These are phyloP conservation scores for Thumatha senex DNA, from an alignment of 2,888 invertebrate species.

Conservation along the genomic window DNA sequence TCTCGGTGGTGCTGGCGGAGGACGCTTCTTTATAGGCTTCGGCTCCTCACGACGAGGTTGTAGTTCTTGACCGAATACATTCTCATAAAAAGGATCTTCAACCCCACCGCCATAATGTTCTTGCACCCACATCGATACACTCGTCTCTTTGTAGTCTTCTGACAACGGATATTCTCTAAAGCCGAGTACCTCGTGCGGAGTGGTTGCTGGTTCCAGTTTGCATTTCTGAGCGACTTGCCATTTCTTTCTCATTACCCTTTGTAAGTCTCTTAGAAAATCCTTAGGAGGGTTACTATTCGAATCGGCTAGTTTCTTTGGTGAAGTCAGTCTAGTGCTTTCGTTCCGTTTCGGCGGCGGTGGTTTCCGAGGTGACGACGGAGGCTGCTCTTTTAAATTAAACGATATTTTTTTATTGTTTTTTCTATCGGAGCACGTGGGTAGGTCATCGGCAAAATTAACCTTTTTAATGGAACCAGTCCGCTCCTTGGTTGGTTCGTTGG, in stretches of 20 bases:
- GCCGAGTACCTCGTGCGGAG: conserved; percentile 95
- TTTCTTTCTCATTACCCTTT: conserved; percentile 96
- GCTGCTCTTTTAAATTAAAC: conserved; percentile 82
- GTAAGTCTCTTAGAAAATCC: conserved; percentile 94
- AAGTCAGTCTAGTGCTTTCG: conserved; percentile 88
- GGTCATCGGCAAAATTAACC: conserved; percentile 86
- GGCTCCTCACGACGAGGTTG: conserved; percentile 62
- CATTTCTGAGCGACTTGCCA: conserved; percentile 97
- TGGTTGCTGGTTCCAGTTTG: conserved; percentile 93
- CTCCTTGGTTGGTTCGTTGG: conserved; percentile 69
- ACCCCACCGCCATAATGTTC: conserved; percentile 89
- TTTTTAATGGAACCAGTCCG: conserved; percentile 77
- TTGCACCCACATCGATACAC: conserved; percentile 95
- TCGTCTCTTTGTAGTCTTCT: conserved; percentile 90
- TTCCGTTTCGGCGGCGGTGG: conserved; percentile 90
- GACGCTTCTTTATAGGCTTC: conserved; percentile 85
- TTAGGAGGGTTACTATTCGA: conserved; percentile 89
- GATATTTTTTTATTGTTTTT: conserved; percentile 86
- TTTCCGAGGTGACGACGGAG: conserved; percentile 85
- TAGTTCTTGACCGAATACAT: conserved; percentile 78
- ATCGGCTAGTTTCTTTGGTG: conserved; percentile 90
- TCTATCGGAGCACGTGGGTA: conserved; percentile 68
- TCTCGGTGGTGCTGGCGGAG: conserved; percentile 95
- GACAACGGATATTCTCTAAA: conserved; percentile 91
- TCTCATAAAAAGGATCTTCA: conserved; percentile 89